Conservation (phyloP, 2,888 invertebrate species). For the Tenthredo amoena region DNA sequence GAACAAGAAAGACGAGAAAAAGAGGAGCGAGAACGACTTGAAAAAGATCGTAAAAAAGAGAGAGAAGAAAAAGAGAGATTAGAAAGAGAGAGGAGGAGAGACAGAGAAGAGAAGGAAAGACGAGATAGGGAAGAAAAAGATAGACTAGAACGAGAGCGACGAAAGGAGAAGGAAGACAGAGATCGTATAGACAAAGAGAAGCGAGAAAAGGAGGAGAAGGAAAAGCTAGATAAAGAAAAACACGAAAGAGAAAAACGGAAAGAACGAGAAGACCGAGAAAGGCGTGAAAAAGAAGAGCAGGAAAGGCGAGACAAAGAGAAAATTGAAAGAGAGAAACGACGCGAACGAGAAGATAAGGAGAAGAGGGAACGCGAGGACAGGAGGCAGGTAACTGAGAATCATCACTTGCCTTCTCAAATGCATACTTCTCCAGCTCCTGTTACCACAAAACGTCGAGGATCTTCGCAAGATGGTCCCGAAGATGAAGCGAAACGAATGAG, state of each 20-base stretch:
- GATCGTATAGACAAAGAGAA: slow-evolving; percentile 71
- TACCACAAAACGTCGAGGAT: slow-evolving; percentile 87
- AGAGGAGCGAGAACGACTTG: slow-evolving; percentile 78
- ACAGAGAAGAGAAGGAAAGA: slow-evolving; percentile 69
- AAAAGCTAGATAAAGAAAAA: slow-evolving; percentile 71
- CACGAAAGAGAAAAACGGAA: slow-evolving; percentile 71
- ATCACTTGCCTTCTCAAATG: slow-evolving; percentile 60
- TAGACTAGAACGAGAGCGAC: slow-evolving; percentile 73
- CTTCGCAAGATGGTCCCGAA: slow-evolving; percentile 86
- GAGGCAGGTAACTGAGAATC: slow-evolving; percentile 74
- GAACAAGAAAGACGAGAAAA: slow-evolving; percentile 71
- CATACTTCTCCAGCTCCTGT: slow-evolving; percentile 81
- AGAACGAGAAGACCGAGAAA: slow-evolving; percentile 69
- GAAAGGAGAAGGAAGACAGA: slow-evolving; percentile 76
- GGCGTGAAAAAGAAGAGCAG: slow-evolving; percentile 75
- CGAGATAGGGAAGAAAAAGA: slow-evolving; percentile 70
- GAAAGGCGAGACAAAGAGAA: slow-evolving; percentile 76
- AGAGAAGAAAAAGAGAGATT: slow-evolving; percentile 74
- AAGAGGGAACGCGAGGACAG: slow-evolving; percentile 76
- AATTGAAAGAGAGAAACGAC: slow-evolving; percentile 70
- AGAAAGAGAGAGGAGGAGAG: slow-evolving; percentile 70
- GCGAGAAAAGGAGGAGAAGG: slow-evolving; percentile 76
- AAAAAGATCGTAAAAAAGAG: slow-evolving; percentile 67
- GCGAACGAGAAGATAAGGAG: slow-evolving; percentile 75
- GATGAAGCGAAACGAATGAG: slow-evolving; percentile 82